A percentile compares a stretch with the other conserved stretches of the same genome.
Evolutionary conservation across 2,113 vertebrate species (phyloP).

Genomic region (Notothenia rossii): DNA sequence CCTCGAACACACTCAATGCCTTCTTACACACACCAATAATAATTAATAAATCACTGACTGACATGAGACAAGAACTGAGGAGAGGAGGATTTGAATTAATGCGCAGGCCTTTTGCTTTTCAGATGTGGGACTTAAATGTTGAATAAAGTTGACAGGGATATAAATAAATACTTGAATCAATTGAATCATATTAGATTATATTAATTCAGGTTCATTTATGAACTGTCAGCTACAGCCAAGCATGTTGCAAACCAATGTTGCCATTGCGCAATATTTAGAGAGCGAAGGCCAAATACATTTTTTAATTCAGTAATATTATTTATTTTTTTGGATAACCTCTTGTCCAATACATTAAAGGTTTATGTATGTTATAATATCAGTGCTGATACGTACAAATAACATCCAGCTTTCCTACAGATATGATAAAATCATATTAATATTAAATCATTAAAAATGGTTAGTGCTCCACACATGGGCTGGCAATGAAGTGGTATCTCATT

Average conservation of each 20-base stretch:
- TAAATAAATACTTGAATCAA: background rate
- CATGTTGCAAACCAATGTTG: background rate
- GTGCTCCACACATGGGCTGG: slow-evolving; percentile 17
- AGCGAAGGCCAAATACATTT: background rate
- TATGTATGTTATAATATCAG: background rate
- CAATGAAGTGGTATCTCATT: slow-evolving; percentile 8
- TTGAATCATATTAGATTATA: background rate
- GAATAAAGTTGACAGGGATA: background rate
- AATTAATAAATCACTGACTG: background rate
- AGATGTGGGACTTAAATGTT: background rate
- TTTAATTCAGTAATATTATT: background rate
- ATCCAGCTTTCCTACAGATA: background rate
- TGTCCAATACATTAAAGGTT: background rate
- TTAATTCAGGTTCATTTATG: background rate
- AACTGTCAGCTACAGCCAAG: background rate
- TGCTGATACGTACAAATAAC: slow-evolving; percentile 18
- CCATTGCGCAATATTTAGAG: background rate
- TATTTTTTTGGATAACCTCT: background rate
- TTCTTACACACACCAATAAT: slow-evolving; percentile 48
- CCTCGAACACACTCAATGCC: slow-evolving; percentile 72
- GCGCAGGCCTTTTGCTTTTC: background rate
- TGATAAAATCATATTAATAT: slow-evolving; percentile 26
- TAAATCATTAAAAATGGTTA: slow-evolving; percentile 25
- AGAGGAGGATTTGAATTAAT: background rate
- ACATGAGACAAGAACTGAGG: background rate